These are phyloP conservation scores for Amblyjoppa fuscipennis DNA, from an alignment of 2,888 invertebrate species.

Conservation along the genomic window DNA sequence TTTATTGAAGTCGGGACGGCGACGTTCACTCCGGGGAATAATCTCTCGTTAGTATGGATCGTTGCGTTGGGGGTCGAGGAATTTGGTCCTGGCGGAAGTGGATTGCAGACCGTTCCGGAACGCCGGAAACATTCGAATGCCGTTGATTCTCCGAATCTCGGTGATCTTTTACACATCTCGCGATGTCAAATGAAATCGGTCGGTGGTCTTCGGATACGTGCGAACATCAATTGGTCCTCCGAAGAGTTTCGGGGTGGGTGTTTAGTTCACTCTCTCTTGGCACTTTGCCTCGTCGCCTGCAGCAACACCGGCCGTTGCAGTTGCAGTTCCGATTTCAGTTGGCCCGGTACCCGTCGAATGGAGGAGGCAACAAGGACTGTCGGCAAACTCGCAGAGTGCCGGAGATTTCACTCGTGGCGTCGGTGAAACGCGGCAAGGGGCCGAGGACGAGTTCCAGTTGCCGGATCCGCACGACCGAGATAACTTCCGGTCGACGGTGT, in stretches of 20 bases:
- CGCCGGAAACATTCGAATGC: no score
- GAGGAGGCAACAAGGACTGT: slow-evolving; percentile 3
- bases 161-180: not conserved
- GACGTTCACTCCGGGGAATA: slow-evolving; percentile 27
- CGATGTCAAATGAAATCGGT: not conserved
- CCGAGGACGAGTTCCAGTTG: slow-evolving; percentile 60
- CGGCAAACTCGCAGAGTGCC: slow-evolving; percentile 43
- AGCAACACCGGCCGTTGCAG: slow-evolving; percentile 37
- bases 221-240: slow-evolving; percentile 20
- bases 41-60: slow-evolving; percentile 31
- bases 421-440: not conserved
- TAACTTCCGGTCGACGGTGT: slow-evolving; percentile 62
- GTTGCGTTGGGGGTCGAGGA: not conserved
- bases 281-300: slow-evolving; percentile 61
- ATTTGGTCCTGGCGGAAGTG: not conserved
- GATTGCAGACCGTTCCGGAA: no score
- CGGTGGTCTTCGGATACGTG: slow-evolving; percentile 7
- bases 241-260: slow-evolving; percentile 28
- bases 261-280: slow-evolving; percentile 45
- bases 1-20: slow-evolving; percentile 34
- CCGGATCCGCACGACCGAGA: slow-evolving; percentile 62
- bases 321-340: slow-evolving; percentile 31
- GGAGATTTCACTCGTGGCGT: slow-evolving; percentile 55
- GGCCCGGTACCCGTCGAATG: not conserved
- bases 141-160: not conserved